These are phyloP conservation scores for Zele albiditarsus DNA, from an alignment of 2,888 invertebrate species.

Conservation along the genomic window DNA sequence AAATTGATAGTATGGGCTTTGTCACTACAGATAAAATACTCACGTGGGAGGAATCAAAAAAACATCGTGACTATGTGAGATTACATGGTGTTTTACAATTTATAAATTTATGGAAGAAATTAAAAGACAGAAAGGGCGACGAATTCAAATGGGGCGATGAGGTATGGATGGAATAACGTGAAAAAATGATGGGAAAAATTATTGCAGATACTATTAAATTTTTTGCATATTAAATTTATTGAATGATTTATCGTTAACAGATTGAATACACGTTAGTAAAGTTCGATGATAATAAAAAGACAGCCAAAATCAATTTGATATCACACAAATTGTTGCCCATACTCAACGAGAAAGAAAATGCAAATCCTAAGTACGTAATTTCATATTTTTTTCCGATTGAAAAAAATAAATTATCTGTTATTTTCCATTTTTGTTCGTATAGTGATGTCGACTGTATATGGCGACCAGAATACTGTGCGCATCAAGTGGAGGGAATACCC, in stretches of 20 bases:
- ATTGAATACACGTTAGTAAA: slow-evolving; percentile 97
- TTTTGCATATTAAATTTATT: neutral
- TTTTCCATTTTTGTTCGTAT: slow-evolving; percentile 31
- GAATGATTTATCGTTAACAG: slow-evolving; percentile 63
- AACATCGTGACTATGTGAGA: slow-evolving; percentile 91
- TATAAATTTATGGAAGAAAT: slow-evolving; percentile 91
- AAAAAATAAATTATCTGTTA: neutral
- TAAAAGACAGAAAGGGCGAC: slow-evolving; percentile 92
- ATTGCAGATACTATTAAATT: neutral
- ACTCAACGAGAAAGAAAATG: slow-evolving; percentile 86
- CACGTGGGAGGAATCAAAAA: slow-evolving; percentile 96
- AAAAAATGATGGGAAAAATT: neutral
- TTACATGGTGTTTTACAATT: slow-evolving; percentile 97
- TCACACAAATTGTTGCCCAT: slow-evolving; percentile 85
- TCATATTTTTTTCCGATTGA: neutral
- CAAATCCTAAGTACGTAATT: slow-evolving; percentile 80
- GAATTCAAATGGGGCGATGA: slow-evolving; percentile 98
- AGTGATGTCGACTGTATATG: slow-evolving; percentile 88
- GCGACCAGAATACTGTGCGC: slow-evolving; percentile 98
- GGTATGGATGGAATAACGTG: slow-evolving; percentile 74
- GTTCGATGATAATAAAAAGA: slow-evolving; percentile 89
- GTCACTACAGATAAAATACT: slow-evolving; percentile 95
- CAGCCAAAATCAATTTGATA: slow-evolving; percentile 87
- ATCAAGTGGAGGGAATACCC: slow-evolving; percentile 99
- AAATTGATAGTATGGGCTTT: slow-evolving; percentile 86